Conservation (phyloP, 2,888 invertebrate genomes). For the Scaptomyza polygonia region DNA sequence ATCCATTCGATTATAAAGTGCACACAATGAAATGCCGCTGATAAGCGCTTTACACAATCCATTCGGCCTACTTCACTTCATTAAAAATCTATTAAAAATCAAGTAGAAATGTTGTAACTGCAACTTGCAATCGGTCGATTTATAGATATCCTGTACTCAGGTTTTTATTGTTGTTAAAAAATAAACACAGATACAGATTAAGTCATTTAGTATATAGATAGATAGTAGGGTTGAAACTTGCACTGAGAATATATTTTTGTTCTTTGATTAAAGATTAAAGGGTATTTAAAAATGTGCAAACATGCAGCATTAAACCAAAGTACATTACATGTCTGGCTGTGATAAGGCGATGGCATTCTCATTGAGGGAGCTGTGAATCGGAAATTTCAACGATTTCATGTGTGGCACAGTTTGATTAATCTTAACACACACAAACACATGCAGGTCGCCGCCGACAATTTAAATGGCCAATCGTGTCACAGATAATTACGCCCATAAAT, state of each 20-base stretch:
- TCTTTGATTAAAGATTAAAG: too few relatives aligned
- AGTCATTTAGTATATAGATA: too few relatives aligned
- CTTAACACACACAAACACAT: slow-evolving; percentile 18
- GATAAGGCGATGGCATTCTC: slow-evolving; percentile 44
- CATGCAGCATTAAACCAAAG: slow-evolving; percentile 19
- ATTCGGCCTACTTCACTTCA: slow-evolving; percentile 76
- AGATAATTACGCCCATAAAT: slow-evolving; percentile 49
- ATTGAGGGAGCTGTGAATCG: slow-evolving; percentile 11
- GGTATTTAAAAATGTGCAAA: slow-evolving; percentile 40
- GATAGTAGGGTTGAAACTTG: too few relatives aligned
- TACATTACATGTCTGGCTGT: slow-evolving; percentile 21
- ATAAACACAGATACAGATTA: too few relatives aligned
- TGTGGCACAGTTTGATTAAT: slow-evolving; percentile 68
- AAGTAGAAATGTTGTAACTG: slow-evolving; percentile 1
- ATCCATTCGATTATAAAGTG: slow-evolving; percentile 75
- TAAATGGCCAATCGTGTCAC: slow-evolving; percentile 37
- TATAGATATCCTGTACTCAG: slow-evolving; percentile 6
- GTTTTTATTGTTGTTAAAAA: neutral
- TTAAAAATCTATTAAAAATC: slow-evolving; percentile 75
- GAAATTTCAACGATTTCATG: slow-evolving; percentile 40
- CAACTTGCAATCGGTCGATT: neutral
- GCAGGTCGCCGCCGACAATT: slow-evolving; percentile 44
- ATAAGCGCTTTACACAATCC: slow-evolving; percentile 63
- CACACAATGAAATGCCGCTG: slow-evolving; percentile 69
- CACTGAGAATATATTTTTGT: too few relatives aligned